phyloP scores from a whole-genome alignment of 2,888 invertebrate species.

The Clusia tigrina region DNA sequence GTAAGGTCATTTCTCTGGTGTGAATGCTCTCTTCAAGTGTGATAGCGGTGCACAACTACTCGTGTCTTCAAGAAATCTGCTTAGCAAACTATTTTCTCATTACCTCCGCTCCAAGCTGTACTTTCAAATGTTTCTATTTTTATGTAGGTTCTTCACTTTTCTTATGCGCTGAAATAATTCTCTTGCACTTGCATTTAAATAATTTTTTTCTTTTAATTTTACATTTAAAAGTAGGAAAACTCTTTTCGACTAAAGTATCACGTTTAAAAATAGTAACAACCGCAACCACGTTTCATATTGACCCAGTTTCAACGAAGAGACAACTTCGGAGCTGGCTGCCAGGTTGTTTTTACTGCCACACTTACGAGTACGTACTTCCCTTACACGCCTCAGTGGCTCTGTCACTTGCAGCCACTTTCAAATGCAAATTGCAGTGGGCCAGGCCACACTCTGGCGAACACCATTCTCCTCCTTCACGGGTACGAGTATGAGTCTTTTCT shows the following conservation, averaged over 20 bases:
- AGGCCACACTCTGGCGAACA: background rate
- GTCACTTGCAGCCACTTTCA: constrained; percentile 24
- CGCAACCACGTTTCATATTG: constrained; percentile 13
- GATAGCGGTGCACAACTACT: no score
- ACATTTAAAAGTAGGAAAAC: background rate
- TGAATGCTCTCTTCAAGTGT: no score
- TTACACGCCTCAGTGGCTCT: constrained; percentile 2
- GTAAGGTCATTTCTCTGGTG: no score
- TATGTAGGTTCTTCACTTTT: no score
- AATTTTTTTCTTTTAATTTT: background rate
- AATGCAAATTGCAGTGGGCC: constrained; percentile 24
- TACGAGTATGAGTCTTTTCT: background rate
- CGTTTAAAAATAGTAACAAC: background rate
- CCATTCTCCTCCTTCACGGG: background rate
- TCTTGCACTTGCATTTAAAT: background rate
- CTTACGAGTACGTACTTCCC: no score
- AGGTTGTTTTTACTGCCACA: constrained; percentile 5
- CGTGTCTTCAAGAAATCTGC: no score
- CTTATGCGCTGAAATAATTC: no score
- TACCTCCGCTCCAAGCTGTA: no score
- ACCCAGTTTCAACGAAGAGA: constrained; percentile 15
- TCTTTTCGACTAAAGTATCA: background rate
- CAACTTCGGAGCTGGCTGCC: background rate
- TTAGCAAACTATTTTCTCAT: no score
- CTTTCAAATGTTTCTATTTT: no score